These are phyloP conservation scores for Macrobrachium nipponense DNA, from an alignment of 1,140 invertebrate species.

Conservation along the genomic window DNA sequence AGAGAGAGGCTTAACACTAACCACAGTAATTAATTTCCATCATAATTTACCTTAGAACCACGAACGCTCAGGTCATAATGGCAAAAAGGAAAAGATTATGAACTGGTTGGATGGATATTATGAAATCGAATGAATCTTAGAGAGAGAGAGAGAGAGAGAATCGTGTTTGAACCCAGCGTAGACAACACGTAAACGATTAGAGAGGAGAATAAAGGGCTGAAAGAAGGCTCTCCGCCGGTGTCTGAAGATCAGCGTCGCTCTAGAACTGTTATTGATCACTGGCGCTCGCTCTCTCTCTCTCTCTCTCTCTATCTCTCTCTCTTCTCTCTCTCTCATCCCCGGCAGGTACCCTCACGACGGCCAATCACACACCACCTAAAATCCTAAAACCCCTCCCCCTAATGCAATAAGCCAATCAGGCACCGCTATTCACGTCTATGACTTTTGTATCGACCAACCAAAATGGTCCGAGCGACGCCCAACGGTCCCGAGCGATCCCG, in stretches of 20 bases:
- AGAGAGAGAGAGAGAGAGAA: conserved; percentile 4
- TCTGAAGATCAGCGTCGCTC: too few species aligned
- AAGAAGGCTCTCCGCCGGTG: too few species aligned
- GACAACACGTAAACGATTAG: too few species aligned
- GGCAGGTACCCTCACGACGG: not conserved
- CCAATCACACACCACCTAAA: conserved; percentile 24
- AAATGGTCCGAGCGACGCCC: not conserved
- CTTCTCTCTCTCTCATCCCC: not conserved
- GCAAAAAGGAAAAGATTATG: too few species aligned
- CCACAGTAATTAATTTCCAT: too few species aligned
- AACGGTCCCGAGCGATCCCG: not conserved
- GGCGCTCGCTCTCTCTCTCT: not conserved
- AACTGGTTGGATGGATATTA: too few species aligned
- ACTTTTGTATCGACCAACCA: not conserved
- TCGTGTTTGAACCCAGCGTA: too few species aligned
- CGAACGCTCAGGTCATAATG: too few species aligned
- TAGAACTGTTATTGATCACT: not conserved
- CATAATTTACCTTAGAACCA: too few species aligned
- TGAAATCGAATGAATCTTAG: not conserved
- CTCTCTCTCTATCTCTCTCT: conserved; percentile 5
- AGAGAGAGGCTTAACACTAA: too few species aligned
- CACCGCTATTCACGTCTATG: conserved; percentile 1
- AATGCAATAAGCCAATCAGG: conserved; percentile 29
- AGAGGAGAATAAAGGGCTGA: not conserved
- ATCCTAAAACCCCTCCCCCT: conserved; percentile 24